Conservation (phyloP, 2,797 vertebrate genomes). For the Sebastes trivittatus region DNA sequence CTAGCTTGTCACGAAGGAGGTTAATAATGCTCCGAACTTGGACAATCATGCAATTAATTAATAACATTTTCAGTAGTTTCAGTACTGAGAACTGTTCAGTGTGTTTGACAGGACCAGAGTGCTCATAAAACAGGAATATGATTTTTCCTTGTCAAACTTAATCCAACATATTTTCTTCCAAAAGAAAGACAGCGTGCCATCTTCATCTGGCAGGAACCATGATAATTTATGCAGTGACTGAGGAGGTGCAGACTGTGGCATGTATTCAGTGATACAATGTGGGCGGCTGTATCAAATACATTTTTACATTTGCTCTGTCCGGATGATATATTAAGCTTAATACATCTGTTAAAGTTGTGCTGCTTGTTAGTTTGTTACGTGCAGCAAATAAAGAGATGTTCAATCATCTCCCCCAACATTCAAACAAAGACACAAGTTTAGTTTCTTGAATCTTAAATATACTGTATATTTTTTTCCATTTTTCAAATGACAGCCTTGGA, state of each 20-base stretch:
- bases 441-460: background rate
- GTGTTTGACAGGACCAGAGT: background rate
- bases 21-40: too few relatives aligned
- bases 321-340: conserved; percentile 1
- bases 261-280: conserved; percentile 34
- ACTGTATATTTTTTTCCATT: background rate
- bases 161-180: conserved; percentile 36
- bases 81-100: background rate
- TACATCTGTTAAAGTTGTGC: background rate
- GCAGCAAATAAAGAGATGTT: background rate
- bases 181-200: background rate
- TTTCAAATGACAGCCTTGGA: conserved; percentile 19
- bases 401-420: background rate
- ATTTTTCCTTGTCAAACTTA: conserved; percentile 33
- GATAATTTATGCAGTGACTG: conserved; percentile 61
- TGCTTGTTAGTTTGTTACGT: background rate
- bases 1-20: too few relatives aligned
- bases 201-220: conserved; percentile 30
- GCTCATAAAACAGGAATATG: conserved; percentile 4
- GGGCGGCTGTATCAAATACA: conserved; percentile 19
- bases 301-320: conserved; percentile 8
- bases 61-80: background rate
- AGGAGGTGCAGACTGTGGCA: conserved; percentile 49
- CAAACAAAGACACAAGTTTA: background rate
- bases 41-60: too few relatives aligned